Evolutionary conservation across 2,888 invertebrate species (phyloP).

Genomic region (Sphaerophoria taeniata): DNA sequence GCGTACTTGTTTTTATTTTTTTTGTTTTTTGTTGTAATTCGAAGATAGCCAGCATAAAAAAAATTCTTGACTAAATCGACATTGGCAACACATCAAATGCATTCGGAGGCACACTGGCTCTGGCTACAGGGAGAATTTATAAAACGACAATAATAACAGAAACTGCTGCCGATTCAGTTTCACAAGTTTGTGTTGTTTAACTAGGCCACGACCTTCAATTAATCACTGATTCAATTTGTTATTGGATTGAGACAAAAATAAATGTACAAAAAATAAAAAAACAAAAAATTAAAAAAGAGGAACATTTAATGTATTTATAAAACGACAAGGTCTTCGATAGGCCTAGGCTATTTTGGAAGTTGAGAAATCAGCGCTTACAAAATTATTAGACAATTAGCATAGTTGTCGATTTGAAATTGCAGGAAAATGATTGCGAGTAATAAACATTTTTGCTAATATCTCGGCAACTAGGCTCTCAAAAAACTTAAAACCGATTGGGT

Average conservation of each 20-base stretch:
- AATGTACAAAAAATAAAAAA: conserved; percentile 1
- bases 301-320: not conserved
- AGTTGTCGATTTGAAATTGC: too few relatives aligned
- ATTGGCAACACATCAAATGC: conserved; percentile 71
- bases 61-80: conserved; percentile 63
- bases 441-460: too few relatives aligned
- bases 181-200: conserved; percentile 45
- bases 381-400: not conserved
- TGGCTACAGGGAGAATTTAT: conserved; percentile 23
- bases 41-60: conserved; percentile 13
- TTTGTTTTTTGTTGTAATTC: conserved; percentile 27
- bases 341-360: conserved; percentile 4
- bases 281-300: too few relatives aligned
- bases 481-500: too few relatives aligned
- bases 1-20: not conserved
- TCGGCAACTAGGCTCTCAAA: too few relatives aligned
- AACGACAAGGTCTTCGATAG: not conserved
- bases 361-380: conserved; percentile 3
- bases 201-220: conserved; percentile 71
- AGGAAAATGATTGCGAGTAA: too few relatives aligned
- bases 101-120: conserved; percentile 30
- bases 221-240: conserved; percentile 68
- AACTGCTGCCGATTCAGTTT: conserved; percentile 10
- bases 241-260: conserved; percentile 52
- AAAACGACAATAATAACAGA: conserved; percentile 53